phyloP scores from a whole-genome alignment of 2,888 invertebrate species.

The Hermaeophaga mercurialis region DNA sequence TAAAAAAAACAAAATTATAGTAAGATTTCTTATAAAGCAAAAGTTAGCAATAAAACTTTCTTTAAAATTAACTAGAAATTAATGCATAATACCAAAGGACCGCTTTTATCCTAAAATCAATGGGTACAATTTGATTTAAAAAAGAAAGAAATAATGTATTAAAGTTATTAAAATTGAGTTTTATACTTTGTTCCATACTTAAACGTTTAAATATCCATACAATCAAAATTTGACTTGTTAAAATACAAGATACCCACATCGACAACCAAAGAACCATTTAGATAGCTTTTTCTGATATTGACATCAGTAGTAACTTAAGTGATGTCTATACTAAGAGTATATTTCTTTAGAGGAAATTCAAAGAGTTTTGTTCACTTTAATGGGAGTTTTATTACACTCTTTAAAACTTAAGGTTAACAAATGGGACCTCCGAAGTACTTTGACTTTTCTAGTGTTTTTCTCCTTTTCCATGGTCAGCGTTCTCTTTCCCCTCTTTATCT shows the following conservation, averaged over 20 bases:
- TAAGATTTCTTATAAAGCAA: no score
- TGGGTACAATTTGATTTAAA: no score
- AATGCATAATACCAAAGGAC: no score
- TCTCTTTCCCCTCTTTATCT: constrained; percentile 52
- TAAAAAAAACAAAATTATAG: no score
- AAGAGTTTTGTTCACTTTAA: constrained; percentile 46
- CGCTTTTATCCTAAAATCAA: no score
- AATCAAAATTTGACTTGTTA: background rate
- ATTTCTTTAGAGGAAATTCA: constrained; percentile 34
- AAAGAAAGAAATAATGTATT: no score
- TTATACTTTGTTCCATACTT: no score
- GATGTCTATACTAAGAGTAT: no score
- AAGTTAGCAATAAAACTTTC: no score
- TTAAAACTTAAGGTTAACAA: constrained; percentile 39
- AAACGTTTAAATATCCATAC: no score
- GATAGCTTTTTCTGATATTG: background rate
- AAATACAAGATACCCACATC: background rate
- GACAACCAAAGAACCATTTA: background rate
- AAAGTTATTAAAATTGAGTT: no score
- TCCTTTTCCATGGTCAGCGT: constrained; percentile 52
- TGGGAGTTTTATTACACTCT: constrained; percentile 41
- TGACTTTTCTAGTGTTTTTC: constrained; percentile 52
- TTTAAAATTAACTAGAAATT: no score
- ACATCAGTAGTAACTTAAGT: background rate
- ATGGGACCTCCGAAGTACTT: constrained; percentile 51